A percentile compares a stretch with the other conserved stretches of the same genome.
These are phyloP conservation scores for Phymorhynchus buccinoides DNA, from an alignment of 1,140 invertebrate genomes.

Conservation along the genomic window DNA sequence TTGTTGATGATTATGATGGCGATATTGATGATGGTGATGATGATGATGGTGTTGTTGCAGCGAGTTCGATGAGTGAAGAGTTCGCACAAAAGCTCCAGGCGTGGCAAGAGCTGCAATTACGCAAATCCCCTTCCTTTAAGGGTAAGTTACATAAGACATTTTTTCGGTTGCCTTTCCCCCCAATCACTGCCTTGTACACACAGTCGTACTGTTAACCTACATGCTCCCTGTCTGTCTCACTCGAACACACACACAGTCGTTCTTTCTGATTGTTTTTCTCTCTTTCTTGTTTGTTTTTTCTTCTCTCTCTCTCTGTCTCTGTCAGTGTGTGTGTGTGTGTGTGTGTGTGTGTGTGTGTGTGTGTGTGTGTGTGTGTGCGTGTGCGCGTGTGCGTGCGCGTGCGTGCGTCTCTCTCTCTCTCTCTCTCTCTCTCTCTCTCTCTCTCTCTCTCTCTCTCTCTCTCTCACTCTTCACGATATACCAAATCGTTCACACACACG, in stretches of 20 bases:
- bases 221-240: conserved; percentile 15
- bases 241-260: not conserved
- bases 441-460: too few relatives aligned
- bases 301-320: not conserved
- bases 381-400: not conserved
- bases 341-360: not conserved
- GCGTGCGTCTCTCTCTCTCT: not conserved
- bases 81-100: conserved; percentile 91
- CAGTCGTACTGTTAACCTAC: not conserved
- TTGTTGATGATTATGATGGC: too few relatives aligned
- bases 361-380: conserved; percentile 14
- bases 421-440: not conserved
- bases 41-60: conserved; percentile 28
- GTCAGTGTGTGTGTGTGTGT: too few relatives aligned
- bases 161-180: too few relatives aligned
- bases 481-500: not conserved
- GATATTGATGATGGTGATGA: too few relatives aligned
- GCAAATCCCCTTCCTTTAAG: conserved; percentile 38
- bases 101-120: conserved; percentile 85
- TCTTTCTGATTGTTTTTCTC: conserved; percentile 9
- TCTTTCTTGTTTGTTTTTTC: conserved; percentile 7
- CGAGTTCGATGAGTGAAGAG: conserved; percentile 79
- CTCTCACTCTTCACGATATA: too few relatives aligned
- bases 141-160: conserved; percentile 28
- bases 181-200: not conserved